Evolutionary conservation across 2,888 invertebrate genomes (phyloP).

Genomic region (Ichneumoninae sp.): DNA sequence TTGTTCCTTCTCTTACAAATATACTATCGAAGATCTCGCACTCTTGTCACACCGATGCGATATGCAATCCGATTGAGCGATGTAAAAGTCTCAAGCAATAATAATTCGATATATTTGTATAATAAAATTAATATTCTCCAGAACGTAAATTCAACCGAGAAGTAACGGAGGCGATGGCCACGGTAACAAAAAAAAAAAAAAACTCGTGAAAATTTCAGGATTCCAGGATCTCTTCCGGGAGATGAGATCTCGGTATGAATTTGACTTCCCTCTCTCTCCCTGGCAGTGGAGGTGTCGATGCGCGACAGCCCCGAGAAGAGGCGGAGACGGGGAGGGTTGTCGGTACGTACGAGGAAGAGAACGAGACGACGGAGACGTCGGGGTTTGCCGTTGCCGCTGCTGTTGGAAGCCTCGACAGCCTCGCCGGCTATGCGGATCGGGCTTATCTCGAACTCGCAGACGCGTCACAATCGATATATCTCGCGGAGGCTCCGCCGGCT

Average conservation of each 20-base stretch:
- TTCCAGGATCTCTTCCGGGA: background rate
- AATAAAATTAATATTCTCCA: background rate
- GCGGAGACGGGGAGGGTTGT: constrained; percentile 28
- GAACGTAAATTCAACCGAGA: background rate
- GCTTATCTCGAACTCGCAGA: constrained; percentile 84
- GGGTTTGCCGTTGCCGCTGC: constrained; percentile 43
- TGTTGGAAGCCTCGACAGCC: constrained; percentile 64
- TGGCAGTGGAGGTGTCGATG: constrained; percentile 34
- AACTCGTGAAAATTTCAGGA: background rate
- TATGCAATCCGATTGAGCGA: background rate
- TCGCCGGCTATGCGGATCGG: constrained; percentile 79
- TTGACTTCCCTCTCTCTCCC: constrained; percentile 13
- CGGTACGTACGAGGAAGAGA: constrained; percentile 34
- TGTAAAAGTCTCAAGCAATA: background rate
- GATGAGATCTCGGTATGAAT: constrained; percentile 8
- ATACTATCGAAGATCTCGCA: background rate
- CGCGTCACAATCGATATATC: constrained; percentile 84
- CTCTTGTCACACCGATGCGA: background rate
- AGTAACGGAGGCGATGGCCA: background rate
- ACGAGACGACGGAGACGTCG: constrained; percentile 63
- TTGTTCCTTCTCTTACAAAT: background rate
- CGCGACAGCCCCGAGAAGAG: constrained; percentile 49
- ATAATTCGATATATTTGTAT: background rate
- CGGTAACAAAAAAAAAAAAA: background rate
- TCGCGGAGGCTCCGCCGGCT: constrained; percentile 79